These are phyloP conservation scores for Mesorhabditis belari DNA, from an alignment of 2,888 invertebrate genomes.

Conservation along the genomic window DNA sequence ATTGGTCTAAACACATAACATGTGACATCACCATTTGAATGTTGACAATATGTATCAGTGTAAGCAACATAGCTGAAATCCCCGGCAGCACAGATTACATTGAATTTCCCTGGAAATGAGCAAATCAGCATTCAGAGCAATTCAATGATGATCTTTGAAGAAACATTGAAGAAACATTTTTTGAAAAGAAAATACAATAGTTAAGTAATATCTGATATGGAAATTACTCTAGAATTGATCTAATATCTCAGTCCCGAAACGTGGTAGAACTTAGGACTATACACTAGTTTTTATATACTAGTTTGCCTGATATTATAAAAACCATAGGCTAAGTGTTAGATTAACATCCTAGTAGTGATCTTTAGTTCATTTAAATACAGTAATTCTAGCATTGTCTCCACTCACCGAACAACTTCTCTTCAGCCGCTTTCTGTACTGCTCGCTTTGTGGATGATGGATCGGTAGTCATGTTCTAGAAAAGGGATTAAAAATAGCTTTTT, in stretches of 20 bases:
- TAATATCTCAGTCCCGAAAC: no score
- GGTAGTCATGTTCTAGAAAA: slow-evolving; percentile 41
- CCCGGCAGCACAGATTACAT: slow-evolving; percentile 49
- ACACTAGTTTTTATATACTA: no score
- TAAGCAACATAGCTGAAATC: slow-evolving; percentile 51
- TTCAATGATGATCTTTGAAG: not conserved
- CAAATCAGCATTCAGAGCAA: not conserved
- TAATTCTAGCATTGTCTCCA: no score
- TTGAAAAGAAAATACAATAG: not conserved
- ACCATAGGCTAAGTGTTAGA: no score
- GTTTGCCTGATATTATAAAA: no score
- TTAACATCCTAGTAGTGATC: no score
- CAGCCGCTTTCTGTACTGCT: slow-evolving; percentile 50
- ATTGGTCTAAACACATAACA: slow-evolving; percentile 50
- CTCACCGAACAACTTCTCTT: slow-evolving; percentile 38
- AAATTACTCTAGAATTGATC: no score
- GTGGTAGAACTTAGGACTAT: no score
- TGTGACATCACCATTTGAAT: slow-evolving; percentile 45
- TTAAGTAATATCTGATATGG: no score
- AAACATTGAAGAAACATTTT: not conserved
- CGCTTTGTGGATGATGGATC: slow-evolving; percentile 48
- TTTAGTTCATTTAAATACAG: no score
- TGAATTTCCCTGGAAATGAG: slow-evolving; percentile 32
- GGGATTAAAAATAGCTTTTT: slow-evolving; percentile 8
- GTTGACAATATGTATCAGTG: slow-evolving; percentile 39